A percentile compares a stretch with the other conserved stretches of the same genome.
Evolutionary conservation across 2,797 vertebrate genomes (phyloP).

Genomic region (Meriones psammophilus): DNA sequence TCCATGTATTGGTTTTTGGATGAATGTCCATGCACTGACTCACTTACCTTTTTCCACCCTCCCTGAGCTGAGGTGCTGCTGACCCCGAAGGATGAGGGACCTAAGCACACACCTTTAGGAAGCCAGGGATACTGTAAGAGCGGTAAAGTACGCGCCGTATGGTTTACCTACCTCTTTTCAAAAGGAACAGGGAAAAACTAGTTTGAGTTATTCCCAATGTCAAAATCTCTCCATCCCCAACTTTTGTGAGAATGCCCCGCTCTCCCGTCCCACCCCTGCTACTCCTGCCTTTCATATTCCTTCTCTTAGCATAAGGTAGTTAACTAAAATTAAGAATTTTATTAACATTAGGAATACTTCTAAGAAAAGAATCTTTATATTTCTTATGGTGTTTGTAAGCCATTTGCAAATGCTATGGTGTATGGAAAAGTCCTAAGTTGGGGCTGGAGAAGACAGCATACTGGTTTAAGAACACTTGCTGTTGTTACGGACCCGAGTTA

Average conservation of each 20-base stretch:
- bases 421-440: background rate
- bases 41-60: background rate
- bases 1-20: background rate
- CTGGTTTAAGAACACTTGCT: background rate
- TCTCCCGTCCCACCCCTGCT: no score
- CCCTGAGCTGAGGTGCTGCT: background rate
- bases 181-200: background rate
- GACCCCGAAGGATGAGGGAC: background rate
- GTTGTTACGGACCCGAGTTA: background rate
- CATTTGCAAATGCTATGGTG: background rate
- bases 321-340: constrained; percentile 45
- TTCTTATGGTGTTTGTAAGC: background rate
- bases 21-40: background rate
- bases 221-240: background rate
- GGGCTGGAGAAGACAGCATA: background rate
- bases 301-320: background rate
- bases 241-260: background rate
- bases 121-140: background rate
- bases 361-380: constrained; percentile 31
- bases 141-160: background rate
- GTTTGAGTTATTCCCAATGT: background rate
- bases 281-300: no score
- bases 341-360: background rate
- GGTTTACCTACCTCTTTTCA: background rate
- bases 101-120: background rate